These are phyloP conservation scores for Idaea dimidiata DNA, from an alignment of 2,888 invertebrate genomes.

Conservation along the genomic window DNA sequence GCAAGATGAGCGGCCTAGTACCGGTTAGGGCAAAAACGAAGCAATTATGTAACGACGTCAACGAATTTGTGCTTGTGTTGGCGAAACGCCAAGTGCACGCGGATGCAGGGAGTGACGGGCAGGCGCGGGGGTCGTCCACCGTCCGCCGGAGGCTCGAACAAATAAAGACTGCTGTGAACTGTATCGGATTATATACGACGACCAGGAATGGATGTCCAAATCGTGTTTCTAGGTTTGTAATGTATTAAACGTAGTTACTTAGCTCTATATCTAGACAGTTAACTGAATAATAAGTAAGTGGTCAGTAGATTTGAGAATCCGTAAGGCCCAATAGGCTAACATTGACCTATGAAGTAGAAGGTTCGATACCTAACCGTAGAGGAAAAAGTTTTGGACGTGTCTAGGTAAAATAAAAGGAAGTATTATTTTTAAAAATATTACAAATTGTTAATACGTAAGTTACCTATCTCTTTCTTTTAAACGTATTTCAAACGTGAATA, in stretches of 20 bases:
- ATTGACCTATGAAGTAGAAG: too few relatives aligned
- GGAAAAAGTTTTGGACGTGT: too few relatives aligned
- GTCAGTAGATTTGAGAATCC: too few relatives aligned
- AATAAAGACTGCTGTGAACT: conserved; percentile 1
- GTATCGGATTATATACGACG: conserved; percentile 7
- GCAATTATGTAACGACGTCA: conserved; percentile 73
- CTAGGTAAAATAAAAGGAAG: too few relatives aligned
- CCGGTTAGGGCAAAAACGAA: conserved; percentile 58
- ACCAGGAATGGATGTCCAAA: conserved; percentile 12
- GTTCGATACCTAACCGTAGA: too few relatives aligned
- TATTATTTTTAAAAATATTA: too few relatives aligned
- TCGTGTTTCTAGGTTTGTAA: not conserved
- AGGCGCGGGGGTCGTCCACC: conserved; percentile 15
- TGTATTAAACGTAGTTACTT: not conserved
- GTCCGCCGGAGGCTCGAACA: conserved; percentile 10
- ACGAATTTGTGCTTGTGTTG: conserved; percentile 70
- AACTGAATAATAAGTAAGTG: too few relatives aligned
- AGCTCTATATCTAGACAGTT: too few relatives aligned
- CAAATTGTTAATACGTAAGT: too few relatives aligned
- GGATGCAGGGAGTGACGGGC: conserved; percentile 28
- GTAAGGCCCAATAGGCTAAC: too few relatives aligned
- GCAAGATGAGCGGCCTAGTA: conserved; percentile 32
- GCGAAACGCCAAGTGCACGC: conserved; percentile 60
- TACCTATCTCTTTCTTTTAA: too few relatives aligned
- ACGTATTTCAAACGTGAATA: too few relatives aligned